Evolutionary conservation across 2,113 vertebrate species (phyloP).

Genomic region (Ammodytes dubius): DNA sequence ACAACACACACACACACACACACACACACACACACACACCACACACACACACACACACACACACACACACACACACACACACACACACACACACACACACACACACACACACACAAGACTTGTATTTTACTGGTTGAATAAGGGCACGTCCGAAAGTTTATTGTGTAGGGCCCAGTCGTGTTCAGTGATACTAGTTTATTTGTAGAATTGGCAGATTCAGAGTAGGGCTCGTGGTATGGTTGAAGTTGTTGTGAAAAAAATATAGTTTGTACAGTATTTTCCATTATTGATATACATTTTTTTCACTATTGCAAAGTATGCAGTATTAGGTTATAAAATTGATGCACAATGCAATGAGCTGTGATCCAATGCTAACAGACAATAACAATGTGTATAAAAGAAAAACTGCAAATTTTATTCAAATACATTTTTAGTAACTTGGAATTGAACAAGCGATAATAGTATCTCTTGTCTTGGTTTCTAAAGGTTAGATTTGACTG

Average conservation of each 20-base stretch:
- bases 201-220: neutral
- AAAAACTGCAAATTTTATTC: neutral
- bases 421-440: no score
- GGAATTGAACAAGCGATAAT: neutral
- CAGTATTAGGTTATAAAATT: neutral
- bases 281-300: neutral
- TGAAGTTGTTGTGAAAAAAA: neutral
- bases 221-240: neutral
- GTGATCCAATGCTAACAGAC: neutral
- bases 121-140: neutral
- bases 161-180: neutral
- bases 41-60: constrained; percentile 2
- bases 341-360: neutral
- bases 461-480: neutral
- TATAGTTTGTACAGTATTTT: neutral
- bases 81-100: constrained; percentile 8
- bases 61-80: constrained; percentile 5
- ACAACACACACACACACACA: neutral
- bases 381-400: neutral
- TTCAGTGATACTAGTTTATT: neutral
- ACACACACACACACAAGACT: neutral
- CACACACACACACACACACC: neutral
- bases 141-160: neutral
- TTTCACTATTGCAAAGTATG: neutral
- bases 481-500: neutral